Base-by-base conservation (phyloP, 2,797 vertebrate species). In the Caiman crocodilus region DNA sequence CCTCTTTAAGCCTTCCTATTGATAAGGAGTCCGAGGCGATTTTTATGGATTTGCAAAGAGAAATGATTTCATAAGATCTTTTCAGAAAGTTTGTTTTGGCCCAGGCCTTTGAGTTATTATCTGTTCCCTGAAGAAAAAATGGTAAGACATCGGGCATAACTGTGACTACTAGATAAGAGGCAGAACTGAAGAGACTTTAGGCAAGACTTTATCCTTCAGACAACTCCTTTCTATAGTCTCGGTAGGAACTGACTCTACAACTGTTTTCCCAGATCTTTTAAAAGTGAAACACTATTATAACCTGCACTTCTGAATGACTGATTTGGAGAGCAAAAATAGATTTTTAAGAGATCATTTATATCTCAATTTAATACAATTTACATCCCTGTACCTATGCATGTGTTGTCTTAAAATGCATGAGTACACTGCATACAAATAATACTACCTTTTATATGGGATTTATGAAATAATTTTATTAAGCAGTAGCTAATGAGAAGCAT, bases 121-220 rank as follows among this genome's bases (percentile, higher is more conserved):
- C 98, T 97, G 97, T 94, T 98, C 94, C 77, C 96, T 98, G 98
- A 98, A 98, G 97, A 96, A 98, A 98, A 99, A 98, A 96, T 76
- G 95, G 95, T 97, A 94, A 96, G 98, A 98, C 97, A 92, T 97
- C 98, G 98, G 98, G 97, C 98, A 98, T 98, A 97, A 97, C 98
- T 98, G 97, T 98, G 97, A 97, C 95, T 97, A 90, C 90, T 95
- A 97, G 97, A 95, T 94, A 96, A 97, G 97, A 90, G 73, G 65
- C 87, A 90, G 82, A 83, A 82, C 50, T 64, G 84, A 95, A 90
- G 93, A 91, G 60, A 92, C 35, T 28, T 58, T 57, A 84, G 87
- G 69, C 4, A 60, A 73, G 65, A 90, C 83, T 84, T 87, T 87
- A 77, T 78, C 30, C 61, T 6, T 35, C 30, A 85, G 87, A 95